These are phyloP conservation scores for Quadriops clusia DNA, from an alignment of 2,888 invertebrate species.

Conservation along the genomic window DNA sequence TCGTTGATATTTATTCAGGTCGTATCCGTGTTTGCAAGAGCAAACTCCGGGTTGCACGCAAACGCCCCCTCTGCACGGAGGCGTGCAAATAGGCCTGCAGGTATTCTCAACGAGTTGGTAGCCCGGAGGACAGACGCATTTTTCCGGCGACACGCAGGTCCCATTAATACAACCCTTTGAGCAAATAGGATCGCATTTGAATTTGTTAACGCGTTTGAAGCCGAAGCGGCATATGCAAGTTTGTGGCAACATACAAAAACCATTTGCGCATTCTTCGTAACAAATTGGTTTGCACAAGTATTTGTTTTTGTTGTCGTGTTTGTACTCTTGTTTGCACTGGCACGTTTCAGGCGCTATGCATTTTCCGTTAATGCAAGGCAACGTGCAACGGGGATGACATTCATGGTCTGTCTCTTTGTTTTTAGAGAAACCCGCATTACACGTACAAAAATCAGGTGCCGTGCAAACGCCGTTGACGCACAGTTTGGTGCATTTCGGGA, in stretches of 20 bases:
- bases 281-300: conserved; percentile 4
- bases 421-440: conserved; percentile 44
- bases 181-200: background rate
- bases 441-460: conserved; percentile 52
- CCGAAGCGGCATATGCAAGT: conserved; percentile 4
- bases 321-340: conserved; percentile 6
- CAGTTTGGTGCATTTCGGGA: conserved; percentile 44
- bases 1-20: background rate
- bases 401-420: background rate
- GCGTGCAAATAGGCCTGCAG: too few relatives aligned
- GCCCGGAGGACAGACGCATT: conserved; percentile 9
- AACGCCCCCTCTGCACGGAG: too few relatives aligned
- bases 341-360: conserved; percentile 14
- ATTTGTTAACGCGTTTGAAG: too few relatives aligned
- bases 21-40: conserved; percentile 9
- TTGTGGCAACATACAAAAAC: conserved; percentile 2
- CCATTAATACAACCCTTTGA: conserved; percentile 4
- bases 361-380: conserved; percentile 11
- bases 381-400: conserved; percentile 13
- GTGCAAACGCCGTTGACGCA: conserved; percentile 55
- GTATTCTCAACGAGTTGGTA: conserved; percentile 3
- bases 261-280: conserved; percentile 4
- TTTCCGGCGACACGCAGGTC: conserved; percentile 6
- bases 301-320: conserved; percentile 4
- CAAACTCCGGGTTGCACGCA: conserved; percentile 10